These are phyloP conservation scores for Bradysia coprophila DNA, from an alignment of 1,140 invertebrate species.

Conservation along the genomic window DNA sequence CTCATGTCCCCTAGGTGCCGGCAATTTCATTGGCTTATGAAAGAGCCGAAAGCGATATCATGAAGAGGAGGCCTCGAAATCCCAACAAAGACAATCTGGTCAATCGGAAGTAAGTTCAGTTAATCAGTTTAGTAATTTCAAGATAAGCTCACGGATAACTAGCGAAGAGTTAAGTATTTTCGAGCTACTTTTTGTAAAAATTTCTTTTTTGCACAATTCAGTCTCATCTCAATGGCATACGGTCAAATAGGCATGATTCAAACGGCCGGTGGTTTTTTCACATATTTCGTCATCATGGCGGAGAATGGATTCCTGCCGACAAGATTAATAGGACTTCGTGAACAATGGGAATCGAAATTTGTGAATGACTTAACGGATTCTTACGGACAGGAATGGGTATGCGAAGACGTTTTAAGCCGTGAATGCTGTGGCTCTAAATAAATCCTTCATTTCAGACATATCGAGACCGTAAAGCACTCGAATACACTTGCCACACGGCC, in stretches of 20 bases:
- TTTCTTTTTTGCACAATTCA: conserved; percentile 29
- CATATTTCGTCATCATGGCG: conserved; percentile 98
- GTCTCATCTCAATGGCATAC: conserved; percentile 93
- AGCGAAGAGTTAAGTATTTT: conserved; percentile 49
- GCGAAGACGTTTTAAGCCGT: no score
- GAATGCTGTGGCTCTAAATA: background rate
- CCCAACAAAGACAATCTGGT: conserved; percentile 88
- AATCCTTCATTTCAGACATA: conserved; percentile 59
- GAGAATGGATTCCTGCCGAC: conserved; percentile 89
- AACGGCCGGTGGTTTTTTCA: conserved; percentile 96
- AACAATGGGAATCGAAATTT: conserved; percentile 89
- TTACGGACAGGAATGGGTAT: conserved; percentile 97
- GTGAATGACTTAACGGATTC: conserved; percentile 93
- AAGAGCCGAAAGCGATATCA: conserved; percentile 90
- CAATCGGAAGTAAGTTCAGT: conserved; percentile 65
- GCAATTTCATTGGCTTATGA: conserved; percentile 95
- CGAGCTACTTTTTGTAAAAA: background rate
- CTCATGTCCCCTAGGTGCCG: conserved; percentile 54
- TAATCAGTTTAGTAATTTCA: conserved; percentile 65
- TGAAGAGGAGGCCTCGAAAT: conserved; percentile 89
- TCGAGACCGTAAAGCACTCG: conserved; percentile 81
- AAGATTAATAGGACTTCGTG: conserved; percentile 74
- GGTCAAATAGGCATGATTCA: conserved; percentile 99
- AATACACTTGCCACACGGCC: conserved; percentile 95
- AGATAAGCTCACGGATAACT: conserved; percentile 57